These are phyloP conservation scores for Pao palembangensis DNA, from an alignment of 2,113 vertebrate species.

Conservation along the genomic window DNA sequence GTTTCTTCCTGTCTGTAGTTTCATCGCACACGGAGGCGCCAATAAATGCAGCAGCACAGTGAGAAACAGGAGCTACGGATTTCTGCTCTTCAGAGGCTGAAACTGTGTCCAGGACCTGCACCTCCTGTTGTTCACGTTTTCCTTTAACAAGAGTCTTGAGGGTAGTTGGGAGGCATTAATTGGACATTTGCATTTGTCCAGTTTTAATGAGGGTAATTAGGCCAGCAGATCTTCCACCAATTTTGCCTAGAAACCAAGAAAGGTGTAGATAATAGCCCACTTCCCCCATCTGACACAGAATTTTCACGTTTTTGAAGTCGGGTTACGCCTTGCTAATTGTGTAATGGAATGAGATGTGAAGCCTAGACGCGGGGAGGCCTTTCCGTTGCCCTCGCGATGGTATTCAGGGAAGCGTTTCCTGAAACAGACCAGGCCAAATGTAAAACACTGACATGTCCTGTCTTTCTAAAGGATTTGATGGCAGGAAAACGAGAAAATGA, in stretches of 20 bases:
- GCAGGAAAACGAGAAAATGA: too few species aligned
- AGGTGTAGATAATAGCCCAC: conserved; percentile 9
- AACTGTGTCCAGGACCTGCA: conserved; percentile 8
- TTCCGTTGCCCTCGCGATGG: background rate
- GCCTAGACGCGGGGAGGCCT: background rate
- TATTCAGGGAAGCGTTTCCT: background rate
- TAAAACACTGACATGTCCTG: background rate
- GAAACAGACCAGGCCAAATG: background rate
- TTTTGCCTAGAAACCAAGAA: conserved; percentile 12
- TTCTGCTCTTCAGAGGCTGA: conserved; percentile 9
- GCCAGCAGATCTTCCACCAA: background rate
- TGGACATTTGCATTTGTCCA: conserved; percentile 46
- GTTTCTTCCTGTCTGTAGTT: background rate
- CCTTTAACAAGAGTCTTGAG: conserved; percentile 35
- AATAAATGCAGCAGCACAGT: background rate
- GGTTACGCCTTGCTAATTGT: conserved; percentile 1
- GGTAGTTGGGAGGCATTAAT: conserved; percentile 32
- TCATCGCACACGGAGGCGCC: background rate
- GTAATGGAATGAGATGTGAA: background rate
- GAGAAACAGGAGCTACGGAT: background rate
- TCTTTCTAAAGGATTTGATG: too few species aligned
- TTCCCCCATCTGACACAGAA: conserved; percentile 1
- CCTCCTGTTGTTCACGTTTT: conserved; percentile 28
- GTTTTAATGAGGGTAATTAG: conserved; percentile 49
- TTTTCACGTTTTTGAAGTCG: conserved; percentile 19